Evolutionary conservation across 2,113 vertebrate species (phyloP).

Genomic region (Myiozetetes cayanensis): DNA sequence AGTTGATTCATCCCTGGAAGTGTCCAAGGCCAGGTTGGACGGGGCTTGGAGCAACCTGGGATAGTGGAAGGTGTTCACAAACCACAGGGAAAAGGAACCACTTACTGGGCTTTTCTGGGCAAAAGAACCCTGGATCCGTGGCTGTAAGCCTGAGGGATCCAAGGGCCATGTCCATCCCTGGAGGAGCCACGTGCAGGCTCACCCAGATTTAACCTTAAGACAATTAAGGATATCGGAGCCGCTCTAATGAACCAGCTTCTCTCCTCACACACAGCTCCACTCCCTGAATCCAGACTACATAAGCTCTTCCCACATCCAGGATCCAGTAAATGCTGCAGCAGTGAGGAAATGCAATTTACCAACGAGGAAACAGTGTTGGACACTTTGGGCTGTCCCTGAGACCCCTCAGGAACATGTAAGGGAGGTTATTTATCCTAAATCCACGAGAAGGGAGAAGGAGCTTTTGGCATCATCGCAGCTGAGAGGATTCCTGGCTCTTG

Average conservation of each 20-base stretch:
- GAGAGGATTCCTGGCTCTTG: not conserved
- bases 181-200: not conserved
- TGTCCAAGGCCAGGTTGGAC: not conserved
- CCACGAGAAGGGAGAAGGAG: not conserved
- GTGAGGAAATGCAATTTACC: not conserved
- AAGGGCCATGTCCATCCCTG: not conserved
- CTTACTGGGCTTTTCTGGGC: not conserved
- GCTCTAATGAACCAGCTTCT: not conserved
- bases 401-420: rapidly evolving
- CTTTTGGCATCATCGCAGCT: not conserved
- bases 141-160: not conserved
- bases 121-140: not conserved
- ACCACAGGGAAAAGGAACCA: not conserved
- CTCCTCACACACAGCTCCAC: not conserved
- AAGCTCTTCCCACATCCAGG: not conserved
- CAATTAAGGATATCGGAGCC: not conserved
- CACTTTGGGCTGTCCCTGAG: not conserved
- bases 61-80: not conserved
- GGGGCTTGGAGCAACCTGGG: not conserved
- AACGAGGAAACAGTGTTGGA: rapidly evolving
- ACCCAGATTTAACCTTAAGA: not conserved
- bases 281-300: not conserved
- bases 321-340: not conserved
- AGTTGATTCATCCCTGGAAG: not conserved
- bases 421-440: not conserved